Evolutionary conservation across 2,888 invertebrate species (phyloP), one percentile per base, ranked within the genome.

Genomic region (Torymus tubicola): DNA sequence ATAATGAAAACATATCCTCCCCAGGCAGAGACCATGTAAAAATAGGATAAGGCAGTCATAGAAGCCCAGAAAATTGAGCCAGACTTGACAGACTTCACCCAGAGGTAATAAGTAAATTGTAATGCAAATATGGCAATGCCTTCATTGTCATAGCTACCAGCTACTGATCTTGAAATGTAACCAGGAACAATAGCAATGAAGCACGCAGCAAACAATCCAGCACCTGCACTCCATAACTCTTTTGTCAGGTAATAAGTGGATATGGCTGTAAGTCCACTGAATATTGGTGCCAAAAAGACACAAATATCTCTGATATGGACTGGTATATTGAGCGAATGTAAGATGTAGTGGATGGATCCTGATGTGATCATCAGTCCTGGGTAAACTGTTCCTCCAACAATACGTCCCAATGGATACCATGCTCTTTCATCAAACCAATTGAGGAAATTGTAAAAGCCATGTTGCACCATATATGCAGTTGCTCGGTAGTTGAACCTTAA

Each of bases 11-110:
- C 99, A 90, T 99, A 99, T 84, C 99, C 99, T 86, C 99, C 99
- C 99, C 99, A 99, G 84, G 99, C 99, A 82, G 99, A 99, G 2
- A 99, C 99, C 99, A 99, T 99, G 92, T 99, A 99, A 92, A 99
- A 99, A 92, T 99, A 99, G 0, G 99, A 98, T 4, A 99, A 90
- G 10, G 99, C 97, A 76, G 99, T 96, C 89, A 97, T 95, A 55
- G 96, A 94, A 4, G 99, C 95, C 99, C 99, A 99, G 91, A 96
- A 99, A 55, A 99, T 95, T 4, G 99, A 97, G 42, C 99, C 99
- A 84, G 97, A 98, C 91, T 99, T 99, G 8, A 99, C 96, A 77
- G 99, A 96, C 90, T 98, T 98, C 69, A 99, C 96, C 99, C 99
- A 99, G 69, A 99, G 92, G 90, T 95, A 99, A 90, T 99, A 99